Conservation (phyloP, 2,888 invertebrate species). For the Noctuana brunneofusca region DNA sequence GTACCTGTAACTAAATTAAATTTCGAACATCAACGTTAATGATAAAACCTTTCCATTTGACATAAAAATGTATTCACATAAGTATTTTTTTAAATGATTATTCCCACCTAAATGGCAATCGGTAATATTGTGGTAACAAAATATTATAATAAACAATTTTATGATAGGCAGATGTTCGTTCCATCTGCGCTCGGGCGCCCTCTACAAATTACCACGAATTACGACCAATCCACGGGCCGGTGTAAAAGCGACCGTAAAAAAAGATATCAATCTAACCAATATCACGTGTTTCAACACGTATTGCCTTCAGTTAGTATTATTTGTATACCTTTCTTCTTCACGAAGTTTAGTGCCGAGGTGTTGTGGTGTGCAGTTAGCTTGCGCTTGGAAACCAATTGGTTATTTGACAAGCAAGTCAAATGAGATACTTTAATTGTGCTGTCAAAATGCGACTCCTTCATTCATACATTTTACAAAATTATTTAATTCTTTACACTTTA, state of each 20-base stretch:
- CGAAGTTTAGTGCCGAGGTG: neutral
- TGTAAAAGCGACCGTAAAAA: conserved; percentile 25
- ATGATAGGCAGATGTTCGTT: conserved; percentile 27
- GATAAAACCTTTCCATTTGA: too few relatives aligned
- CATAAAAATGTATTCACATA: too few relatives aligned
- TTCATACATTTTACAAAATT: too few relatives aligned
- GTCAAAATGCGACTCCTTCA: too few relatives aligned
- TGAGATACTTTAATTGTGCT: too few relatives aligned
- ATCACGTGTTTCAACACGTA: neutral
- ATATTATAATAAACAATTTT: conserved; percentile 26
- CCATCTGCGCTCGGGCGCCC: conserved; percentile 17
- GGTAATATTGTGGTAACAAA: conserved; percentile 24
- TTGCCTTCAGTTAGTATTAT: neutral
- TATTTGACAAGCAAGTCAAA: too few relatives aligned
- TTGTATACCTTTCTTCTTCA: neutral
- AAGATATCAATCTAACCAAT: conserved; percentile 16
- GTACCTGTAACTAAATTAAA: too few relatives aligned
- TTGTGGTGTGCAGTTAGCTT: too few relatives aligned
- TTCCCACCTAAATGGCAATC: conserved; percentile 6
- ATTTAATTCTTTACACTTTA: too few relatives aligned
- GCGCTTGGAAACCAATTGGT: too few relatives aligned
- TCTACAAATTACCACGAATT: conserved; percentile 26
- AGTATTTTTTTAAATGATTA: too few relatives aligned
- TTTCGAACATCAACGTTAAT: too few relatives aligned
- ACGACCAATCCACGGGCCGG: conserved; percentile 24